Base-by-base conservation (phyloP, 2,888 invertebrate genomes). In the Mellilla xanthometata region DNA sequence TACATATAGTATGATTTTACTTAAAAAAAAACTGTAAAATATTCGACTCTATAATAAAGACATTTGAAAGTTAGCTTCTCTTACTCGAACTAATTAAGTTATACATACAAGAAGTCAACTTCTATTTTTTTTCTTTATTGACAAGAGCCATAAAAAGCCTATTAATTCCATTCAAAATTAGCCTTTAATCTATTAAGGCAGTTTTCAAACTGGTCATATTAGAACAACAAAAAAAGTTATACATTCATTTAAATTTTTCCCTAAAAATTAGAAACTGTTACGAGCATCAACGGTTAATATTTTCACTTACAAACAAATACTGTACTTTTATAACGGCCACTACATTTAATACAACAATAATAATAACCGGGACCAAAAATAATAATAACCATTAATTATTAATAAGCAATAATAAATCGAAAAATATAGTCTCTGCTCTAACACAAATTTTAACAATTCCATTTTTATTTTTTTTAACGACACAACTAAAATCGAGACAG, bases 361-460 rank as follows among this genome's bases (percentile, higher is more conserved):
- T 69, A 82, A 81, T 70, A 60, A 66, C 69, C 60, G 58, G 57
- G 62, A 68, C 62, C 62, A 62, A 63, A 69, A 59, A 56, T 74
- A 80, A 71, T 76, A 48, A 46, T 55, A 58, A 57, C 53, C 51
- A 54, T 36, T 24, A 24, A 24, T 53, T 57, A 49, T 52, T 71
- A 77, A 67, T 68, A 76, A 77, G 71, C 63, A 80, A 79, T 79
- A 79, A 77, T 78, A 72, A 81, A 80, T 87, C 85, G 73, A 86
- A 87, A 87, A 87, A 88, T 86, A 87, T 84, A 86, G 81, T 81
- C 80, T 86, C 80, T 84, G 80, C 66, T 64, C 44, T 75, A 81
- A 78, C 68, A 76, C 68, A 80, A 77, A 76, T 77, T 81, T 78
- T 57, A 87, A 86, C 84, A 87, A 86, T 81, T 81, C 78, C 76